Conservation (phyloP, 2,888 invertebrate species). For the Synergus laeviventris region DNA sequence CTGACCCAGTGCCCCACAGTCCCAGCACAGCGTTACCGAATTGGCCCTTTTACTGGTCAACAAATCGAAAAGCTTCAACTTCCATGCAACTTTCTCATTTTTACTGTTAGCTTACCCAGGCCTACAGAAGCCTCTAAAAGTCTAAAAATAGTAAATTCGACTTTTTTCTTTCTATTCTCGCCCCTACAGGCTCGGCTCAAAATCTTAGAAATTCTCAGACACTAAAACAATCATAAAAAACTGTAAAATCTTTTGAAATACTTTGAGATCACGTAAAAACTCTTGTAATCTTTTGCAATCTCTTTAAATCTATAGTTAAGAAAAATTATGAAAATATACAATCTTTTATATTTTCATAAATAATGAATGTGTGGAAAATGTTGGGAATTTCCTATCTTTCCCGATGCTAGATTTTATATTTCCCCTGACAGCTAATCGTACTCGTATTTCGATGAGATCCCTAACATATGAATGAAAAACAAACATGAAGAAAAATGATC, state of each 20-base stretch:
- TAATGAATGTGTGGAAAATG: too few relatives aligned
- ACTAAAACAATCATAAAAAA: not conserved
- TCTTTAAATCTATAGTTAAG: too few relatives aligned
- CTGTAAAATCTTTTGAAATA: too few relatives aligned
- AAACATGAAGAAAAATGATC: not conserved
- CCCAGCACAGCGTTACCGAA: not conserved
- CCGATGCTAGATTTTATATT: too few relatives aligned
- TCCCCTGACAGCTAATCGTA: too few relatives aligned
- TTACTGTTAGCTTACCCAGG: not conserved
- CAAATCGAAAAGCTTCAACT: constrained; percentile 18
- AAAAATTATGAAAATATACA: too few relatives aligned
- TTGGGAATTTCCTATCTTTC: too few relatives aligned
- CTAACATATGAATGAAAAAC: not conserved
- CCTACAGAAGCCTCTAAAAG: not conserved
- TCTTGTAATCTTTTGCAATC: too few relatives aligned
- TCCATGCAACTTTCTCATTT: not conserved
- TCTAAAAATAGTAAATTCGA: not conserved
- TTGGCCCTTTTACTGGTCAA: constrained; percentile 1
- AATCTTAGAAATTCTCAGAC: not conserved
- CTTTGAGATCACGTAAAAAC: too few relatives aligned
- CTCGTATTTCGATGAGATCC: too few relatives aligned
- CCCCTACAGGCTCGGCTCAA: not conserved
- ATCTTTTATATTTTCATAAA: too few relatives aligned
- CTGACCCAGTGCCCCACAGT: constrained; percentile 25
- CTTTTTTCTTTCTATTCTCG: not conserved